Evolutionary conservation across 2,113 vertebrate species (phyloP), one percentile per base, ranked within the genome.

Genomic region (Syngnathus floridae): DNA sequence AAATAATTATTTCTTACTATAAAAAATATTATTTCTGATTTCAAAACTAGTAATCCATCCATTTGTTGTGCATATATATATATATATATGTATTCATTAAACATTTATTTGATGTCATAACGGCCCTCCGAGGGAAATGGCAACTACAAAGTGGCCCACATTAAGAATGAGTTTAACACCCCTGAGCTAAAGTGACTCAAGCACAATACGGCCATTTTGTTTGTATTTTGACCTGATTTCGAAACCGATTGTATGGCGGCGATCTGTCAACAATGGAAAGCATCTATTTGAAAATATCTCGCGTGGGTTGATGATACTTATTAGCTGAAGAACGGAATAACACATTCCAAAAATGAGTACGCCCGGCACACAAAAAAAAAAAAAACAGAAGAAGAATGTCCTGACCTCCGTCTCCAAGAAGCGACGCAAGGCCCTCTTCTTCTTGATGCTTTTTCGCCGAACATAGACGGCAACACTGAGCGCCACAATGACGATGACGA

Each of bases 381-480:
- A 14, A n/a, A n/a, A n/a, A n/a, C n/a, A n/a, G n/a, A n/a, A 49
- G 14, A 10, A 49, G 7, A 7, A 4, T 4, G n/a, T n/a, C n/a
- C n/a, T n/a, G n/a, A 99, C 97, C 95, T 99, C 97, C 0, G 97
- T 99, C 86, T 99, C 97, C 67, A 99, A 76, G 81, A 99, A 98
- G 43, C 97, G 91, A 2, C 97, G 79, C 71, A 99, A 69, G 0
- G 96, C 95, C 75, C 97, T 91, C 87, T 99, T 99, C 92, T 98
- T 99, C 82, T 95, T 98, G 84, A 99, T 99, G 86, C 94, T 96
- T 26, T 95, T 96, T 41, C 97, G 92, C 14, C 96, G 91, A 10
- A 93, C 90, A 0, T 94, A 96, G 22, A 99, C 94, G 0, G 96
- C 95, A 57, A 96, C 93, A 0, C 93, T 92, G 70, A 99, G 90